Evolutionary conservation across 2,113 vertebrate genomes (phyloP).

Genomic region (Apeltes quadracus): DNA sequence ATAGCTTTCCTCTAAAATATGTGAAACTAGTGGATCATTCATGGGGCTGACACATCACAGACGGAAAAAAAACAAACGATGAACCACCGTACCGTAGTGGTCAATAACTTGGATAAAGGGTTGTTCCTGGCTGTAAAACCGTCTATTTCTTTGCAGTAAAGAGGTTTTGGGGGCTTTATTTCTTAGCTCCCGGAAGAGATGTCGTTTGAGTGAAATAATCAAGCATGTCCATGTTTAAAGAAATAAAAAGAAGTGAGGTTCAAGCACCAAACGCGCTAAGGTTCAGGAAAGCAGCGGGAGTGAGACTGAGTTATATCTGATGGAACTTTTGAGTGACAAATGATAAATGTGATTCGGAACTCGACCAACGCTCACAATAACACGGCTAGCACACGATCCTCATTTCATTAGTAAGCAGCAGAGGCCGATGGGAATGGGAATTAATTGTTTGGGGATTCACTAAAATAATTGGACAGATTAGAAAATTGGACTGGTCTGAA

Average conservation of each 20-base stretch:
- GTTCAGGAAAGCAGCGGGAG: not conserved
- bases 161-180: not conserved
- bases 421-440: not conserved
- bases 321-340: no score
- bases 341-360: no score
- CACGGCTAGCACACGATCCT: no score
- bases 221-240: not conserved
- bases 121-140: not conserved
- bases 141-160: not conserved
- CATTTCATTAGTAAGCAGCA: not conserved
- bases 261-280: not conserved
- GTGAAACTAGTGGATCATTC: not conserved
- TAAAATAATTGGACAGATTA: not conserved
- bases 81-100: not conserved
- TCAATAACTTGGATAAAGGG: not conserved
- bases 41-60: not conserved
- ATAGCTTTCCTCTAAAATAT: not conserved
- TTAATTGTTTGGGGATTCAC: not conserved
- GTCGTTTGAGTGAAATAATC: not conserved
- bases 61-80: no score
- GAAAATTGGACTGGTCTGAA: constrained; percentile 5
- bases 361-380: not conserved
- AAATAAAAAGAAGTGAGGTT: not conserved
- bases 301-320: not conserved
- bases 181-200: not conserved